Evolutionary conservation across 1,140 invertebrate species (phyloP), one percentile per base, ranked within the genome.

Genomic region (Pteromalus puparum): DNA sequence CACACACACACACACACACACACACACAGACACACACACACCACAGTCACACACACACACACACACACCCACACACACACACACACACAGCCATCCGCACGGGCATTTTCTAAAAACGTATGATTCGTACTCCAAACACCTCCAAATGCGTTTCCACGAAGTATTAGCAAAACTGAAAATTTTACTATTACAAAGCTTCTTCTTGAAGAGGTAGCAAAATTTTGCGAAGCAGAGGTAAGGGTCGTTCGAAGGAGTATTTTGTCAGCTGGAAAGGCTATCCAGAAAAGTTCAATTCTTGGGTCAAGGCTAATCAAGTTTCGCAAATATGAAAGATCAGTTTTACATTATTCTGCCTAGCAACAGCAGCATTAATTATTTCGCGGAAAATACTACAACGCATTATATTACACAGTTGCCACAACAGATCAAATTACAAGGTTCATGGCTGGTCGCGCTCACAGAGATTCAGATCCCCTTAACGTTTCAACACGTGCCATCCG

Each of bases 391-490:
- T 70, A 70, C 67, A 15, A 70, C 67, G 67, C 67, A 24, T 18
- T 82, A 70, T 48, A 30, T 82, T 73, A 84, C 67, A 21, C 28
- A 72, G 72, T 34, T 42, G 30, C 46, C 81, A 13, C 76, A 82
- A 46, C 42, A 68, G 15, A 76, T n/a, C n/a, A 82, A 73, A 68
- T 68, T 68, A 68, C 24, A 68, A 7, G 67, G 24, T 68, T 68
- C 48, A 53, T 53, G 15, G 48, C 4, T 18, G 15, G 15, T 18
- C 2, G 48, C 48, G 13, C 15, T 53, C 4, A 53, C 48, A 18
- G 48, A 53, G 48, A 1, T 53, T 53, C 48, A 53, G 5, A 53
- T 53, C 5, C 48, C 15, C 13, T 15, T 53, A 5, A 53, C 67
- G 24, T 68, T 68, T 68, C 67, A 68, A 68, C 67, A 68, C 24